phyloP scores from a whole-genome alignment of 1,140 invertebrate species.

The Heliothis subflexa region DNA sequence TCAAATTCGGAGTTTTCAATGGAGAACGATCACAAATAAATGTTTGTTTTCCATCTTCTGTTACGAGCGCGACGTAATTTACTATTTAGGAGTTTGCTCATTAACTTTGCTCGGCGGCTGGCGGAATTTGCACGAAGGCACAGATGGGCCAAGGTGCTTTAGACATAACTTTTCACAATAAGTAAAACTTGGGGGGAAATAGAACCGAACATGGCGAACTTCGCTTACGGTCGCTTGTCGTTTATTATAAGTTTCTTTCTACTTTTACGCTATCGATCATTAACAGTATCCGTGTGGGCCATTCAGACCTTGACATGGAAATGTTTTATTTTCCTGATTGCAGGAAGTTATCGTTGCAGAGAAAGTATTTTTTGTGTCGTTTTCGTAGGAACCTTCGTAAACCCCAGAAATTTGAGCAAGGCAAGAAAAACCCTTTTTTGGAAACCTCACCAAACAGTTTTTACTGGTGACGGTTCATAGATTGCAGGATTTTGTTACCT shows the following conservation, averaged over 20 bases:
- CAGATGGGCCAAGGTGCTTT: constrained; percentile 12
- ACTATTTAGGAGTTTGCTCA: constrained; percentile 33
- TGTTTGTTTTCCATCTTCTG: constrained; percentile 36
- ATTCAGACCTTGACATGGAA: constrained; percentile 46
- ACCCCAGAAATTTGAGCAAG: too few relatives aligned
- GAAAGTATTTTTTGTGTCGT: neutral
- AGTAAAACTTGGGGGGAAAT: constrained; percentile 34
- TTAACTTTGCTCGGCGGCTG: neutral
- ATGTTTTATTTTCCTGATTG: constrained; percentile 28
- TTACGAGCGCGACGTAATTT: constrained; percentile 18
- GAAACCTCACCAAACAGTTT: too few relatives aligned
- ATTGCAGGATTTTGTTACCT: too few relatives aligned
- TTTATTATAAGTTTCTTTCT: constrained; percentile 5
- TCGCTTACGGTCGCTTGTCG: neutral
- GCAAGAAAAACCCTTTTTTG: too few relatives aligned
- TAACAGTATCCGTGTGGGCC: constrained; percentile 17
- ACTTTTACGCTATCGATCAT: constrained; percentile 42
- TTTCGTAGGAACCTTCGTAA: too few relatives aligned
- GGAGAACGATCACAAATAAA: constrained; percentile 34
- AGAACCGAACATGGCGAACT: constrained; percentile 27
- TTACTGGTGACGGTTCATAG: too few relatives aligned
- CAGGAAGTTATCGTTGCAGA: constrained; percentile 24
- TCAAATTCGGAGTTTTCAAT: constrained; percentile 34
- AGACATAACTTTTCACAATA: constrained; percentile 31
- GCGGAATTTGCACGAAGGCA: neutral